Percentiles rank a stretch among this genome's conserved stretches.
Conservation (phyloP, 2,888 invertebrate species). For the Ryuthela nishihirai region DNA sequence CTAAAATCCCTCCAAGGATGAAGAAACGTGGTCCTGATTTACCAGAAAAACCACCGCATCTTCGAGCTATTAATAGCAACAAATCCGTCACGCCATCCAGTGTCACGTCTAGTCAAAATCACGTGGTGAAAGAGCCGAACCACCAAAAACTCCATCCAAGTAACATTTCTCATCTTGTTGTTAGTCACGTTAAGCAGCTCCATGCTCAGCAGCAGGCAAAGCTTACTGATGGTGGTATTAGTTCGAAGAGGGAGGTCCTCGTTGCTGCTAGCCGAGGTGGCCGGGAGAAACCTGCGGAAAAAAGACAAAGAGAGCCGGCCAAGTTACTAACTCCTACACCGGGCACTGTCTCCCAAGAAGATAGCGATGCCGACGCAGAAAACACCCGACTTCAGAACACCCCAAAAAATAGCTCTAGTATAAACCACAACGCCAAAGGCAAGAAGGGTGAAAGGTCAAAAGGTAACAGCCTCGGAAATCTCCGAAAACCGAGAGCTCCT, state of each 20-base stretch:
- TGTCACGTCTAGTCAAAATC: conserved; percentile 12
- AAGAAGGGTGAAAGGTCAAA: no score
- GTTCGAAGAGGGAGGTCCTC: conserved; percentile 16
- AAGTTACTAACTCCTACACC: conserved; percentile 21
- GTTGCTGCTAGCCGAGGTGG: conserved; percentile 24
- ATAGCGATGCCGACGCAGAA: not conserved
- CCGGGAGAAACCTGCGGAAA: conserved; percentile 22
- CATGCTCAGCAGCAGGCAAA: no score
- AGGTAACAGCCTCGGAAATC: not conserved
- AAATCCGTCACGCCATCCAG: not conserved
- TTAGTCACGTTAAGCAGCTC: no score
- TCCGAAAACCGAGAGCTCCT: not conserved
- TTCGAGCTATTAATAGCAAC: conserved; percentile 1
- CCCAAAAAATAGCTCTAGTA: no score
- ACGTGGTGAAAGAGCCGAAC: conserved; percentile 2
- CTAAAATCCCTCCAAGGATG: conserved; percentile 27
- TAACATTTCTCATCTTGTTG: no score
- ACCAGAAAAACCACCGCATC: conserved; percentile 28
- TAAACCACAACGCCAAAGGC: no score
- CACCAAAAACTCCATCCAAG: not conserved
- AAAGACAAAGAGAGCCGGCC: conserved; percentile 33
- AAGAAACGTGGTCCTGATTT: conserved; percentile 29
- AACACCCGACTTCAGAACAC: no score
- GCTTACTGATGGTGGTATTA: not conserved
- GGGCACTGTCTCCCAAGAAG: not conserved